Conservation (phyloP, 2,888 invertebrate species). For the Dicyrtoma fusca region DNA sequence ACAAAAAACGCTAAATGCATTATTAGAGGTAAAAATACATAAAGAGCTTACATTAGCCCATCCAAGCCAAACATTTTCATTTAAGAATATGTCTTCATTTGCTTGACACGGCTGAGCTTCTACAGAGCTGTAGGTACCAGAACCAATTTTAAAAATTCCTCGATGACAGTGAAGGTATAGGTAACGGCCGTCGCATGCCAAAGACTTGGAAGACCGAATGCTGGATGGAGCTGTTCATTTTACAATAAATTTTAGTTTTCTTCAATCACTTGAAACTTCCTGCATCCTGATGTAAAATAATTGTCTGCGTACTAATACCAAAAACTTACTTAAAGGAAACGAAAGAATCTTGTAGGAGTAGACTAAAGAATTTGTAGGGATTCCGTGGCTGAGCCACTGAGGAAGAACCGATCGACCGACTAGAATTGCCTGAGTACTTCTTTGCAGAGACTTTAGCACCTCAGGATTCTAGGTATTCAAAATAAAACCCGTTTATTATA, state of each 20-base stretch:
- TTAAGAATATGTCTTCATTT: conserved; percentile 78
- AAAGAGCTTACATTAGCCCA: conserved; percentile 80
- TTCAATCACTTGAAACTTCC: too few relatives aligned
- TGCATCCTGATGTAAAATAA: too few relatives aligned
- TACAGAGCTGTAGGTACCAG: conserved; percentile 90
- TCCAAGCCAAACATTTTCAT: conserved; percentile 83
- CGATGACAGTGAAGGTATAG: conserved; percentile 83
- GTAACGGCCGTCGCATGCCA: conserved; percentile 88
- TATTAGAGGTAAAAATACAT: too few relatives aligned
- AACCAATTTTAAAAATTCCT: conserved; percentile 89
- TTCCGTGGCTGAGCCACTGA: conserved; percentile 86
- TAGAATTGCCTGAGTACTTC: conserved; percentile 85
- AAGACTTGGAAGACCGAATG: conserved; percentile 45
- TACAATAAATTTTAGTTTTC: too few relatives aligned
- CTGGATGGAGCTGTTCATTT: conserved; percentile 27
- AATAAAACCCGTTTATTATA: too few relatives aligned
- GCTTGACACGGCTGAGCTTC: conserved; percentile 86
- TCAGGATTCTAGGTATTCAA: conserved; percentile 73
- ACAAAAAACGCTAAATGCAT: too few relatives aligned
- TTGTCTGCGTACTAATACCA: not conserved
- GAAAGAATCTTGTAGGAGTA: conserved; percentile 65
- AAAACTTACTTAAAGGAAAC: conserved; percentile 31
- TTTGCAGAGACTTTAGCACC: conserved; percentile 81
- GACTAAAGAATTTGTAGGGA: conserved; percentile 75
- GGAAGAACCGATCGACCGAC: conserved; percentile 82